phyloP scores from a whole-genome alignment of 1,140 invertebrate genomes.

The Drosophila insularis region DNA sequence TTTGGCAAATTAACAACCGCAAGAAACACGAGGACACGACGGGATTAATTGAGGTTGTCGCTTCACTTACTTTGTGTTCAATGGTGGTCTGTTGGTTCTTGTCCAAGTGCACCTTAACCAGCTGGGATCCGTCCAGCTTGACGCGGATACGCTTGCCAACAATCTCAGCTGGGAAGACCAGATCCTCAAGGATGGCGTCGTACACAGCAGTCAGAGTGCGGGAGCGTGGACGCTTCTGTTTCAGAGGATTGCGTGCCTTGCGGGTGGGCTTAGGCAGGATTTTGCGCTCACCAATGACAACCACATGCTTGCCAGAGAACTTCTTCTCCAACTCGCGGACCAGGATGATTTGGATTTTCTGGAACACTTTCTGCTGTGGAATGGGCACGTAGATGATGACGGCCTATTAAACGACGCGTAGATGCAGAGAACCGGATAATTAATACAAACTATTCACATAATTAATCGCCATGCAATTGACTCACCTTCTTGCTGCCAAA shows the following conservation, averaged over 20 bases:
- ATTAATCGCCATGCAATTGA: not conserved
- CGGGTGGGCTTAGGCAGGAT: slow-evolving; percentile 99
- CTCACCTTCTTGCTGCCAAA: slow-evolving; percentile 95
- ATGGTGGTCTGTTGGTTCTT: slow-evolving; percentile 99
- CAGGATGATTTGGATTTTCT: slow-evolving; percentile 97
- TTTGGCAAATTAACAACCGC: slow-evolving; percentile 42
- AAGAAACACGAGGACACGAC: slow-evolving; percentile 76
- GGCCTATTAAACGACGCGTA: slow-evolving; percentile 84
- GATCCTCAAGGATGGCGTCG: slow-evolving; percentile 97
- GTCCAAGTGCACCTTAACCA: slow-evolving; percentile 99
- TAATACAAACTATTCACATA: not conserved
- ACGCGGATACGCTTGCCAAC: slow-evolving; percentile 98
- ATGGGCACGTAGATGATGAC: slow-evolving; percentile 99
- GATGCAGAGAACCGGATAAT: not conserved
- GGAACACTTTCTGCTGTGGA: slow-evolving; percentile 97
- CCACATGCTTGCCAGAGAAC: slow-evolving; percentile 99
- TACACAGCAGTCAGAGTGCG: slow-evolving; percentile 98
- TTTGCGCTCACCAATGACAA: slow-evolving; percentile 98
- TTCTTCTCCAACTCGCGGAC: slow-evolving; percentile 99
- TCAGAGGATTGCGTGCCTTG: slow-evolving; percentile 96
- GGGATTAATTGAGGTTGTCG: not conserved
- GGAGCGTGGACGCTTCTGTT: slow-evolving; percentile 98
- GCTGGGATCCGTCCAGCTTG: slow-evolving; percentile 96
- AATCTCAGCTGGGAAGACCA: slow-evolving; percentile 99
- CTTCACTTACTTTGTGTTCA: slow-evolving; percentile 96